Base-by-base conservation (phyloP, 2,888 invertebrate species). In the Cacoxenus indagator region DNA sequence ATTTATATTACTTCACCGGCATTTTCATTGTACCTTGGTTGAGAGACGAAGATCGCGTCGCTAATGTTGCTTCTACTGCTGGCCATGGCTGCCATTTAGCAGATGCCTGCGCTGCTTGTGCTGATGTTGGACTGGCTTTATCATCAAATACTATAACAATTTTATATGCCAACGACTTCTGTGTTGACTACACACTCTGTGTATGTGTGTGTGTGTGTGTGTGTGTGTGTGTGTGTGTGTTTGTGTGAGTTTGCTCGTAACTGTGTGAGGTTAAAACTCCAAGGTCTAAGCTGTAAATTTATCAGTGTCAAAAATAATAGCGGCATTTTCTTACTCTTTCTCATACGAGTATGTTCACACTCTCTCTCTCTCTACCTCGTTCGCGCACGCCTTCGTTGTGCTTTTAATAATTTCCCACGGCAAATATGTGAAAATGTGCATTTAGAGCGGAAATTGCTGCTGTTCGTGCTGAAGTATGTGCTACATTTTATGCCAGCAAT, bases 291-390 rank as follows among this genome's bases (percentile, higher is more conserved):
- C 73, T 73, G 78, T 74, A 80, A 81, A 82, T 81, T 81, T 82
- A 81, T 81, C 82, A 82, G 81, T 81, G 81, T 81, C 81, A 81
- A 77, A 82, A 82, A 82, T 81, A 81, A 81, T 82, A 82, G 81
- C 81, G 74, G 77, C 70, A 77, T 76, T 78, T 78, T 80, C 77
- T 82, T 82, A 2, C 22, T 8, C 55, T 26, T 26, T 17, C 55
- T 55, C 55, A 27, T n/a, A 27, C 14, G 9, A 11, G n/a, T 51
- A 51, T 51, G 19, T 19, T 17, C 26, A 27, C 55, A 4, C 14
- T 6, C 26, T 55, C 14, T 51, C 1, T 55, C 24, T 55, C 55
- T 14, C 55, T 55, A 4, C 9, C 27, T 27, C 26, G 5, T 14
- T 37, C 37, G 14, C 5, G 8, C 37, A 37, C 3, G 37, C 37